A percentile compares a stretch with the other conserved stretches of the same genome.
These are phyloP conservation scores for Stylophora pistillata DNA, from an alignment of 64 coral and sea anemone genomes.

Conservation along the genomic window DNA sequence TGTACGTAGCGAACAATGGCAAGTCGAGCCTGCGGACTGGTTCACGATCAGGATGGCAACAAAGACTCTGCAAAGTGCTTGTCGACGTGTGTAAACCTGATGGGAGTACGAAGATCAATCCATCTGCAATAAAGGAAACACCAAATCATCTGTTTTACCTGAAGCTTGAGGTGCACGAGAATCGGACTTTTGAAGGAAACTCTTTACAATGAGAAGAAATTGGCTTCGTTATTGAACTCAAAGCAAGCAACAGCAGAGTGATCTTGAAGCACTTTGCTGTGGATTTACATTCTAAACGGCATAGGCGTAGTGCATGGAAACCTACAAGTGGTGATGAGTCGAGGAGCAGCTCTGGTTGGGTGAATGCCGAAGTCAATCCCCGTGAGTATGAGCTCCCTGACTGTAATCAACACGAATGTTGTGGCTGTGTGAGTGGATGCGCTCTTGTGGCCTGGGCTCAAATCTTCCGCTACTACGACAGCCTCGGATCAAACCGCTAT, in stretches of 20 bases:
- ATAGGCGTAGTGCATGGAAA: not conserved
- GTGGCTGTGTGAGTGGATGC: constrained; percentile 53
- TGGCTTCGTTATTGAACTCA: constrained; percentile 43
- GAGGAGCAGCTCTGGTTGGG: too few relatives aligned
- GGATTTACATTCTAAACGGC: constrained; percentile 16
- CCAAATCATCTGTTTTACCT: constrained; percentile 40
- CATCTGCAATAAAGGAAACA: constrained; percentile 7
- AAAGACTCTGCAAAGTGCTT: constrained; percentile 31
- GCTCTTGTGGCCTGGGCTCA: constrained; percentile 72
- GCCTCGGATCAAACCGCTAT: constrained; percentile 1
- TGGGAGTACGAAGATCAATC: not conserved
- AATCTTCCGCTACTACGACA: constrained; percentile 70
- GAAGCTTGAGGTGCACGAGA: constrained; percentile 5
- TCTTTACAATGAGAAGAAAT: constrained; percentile 47
- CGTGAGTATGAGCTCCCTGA: constrained; percentile 32
- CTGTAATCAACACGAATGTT: constrained; percentile 51
- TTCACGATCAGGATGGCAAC: not conserved
- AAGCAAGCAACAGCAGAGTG: not conserved
- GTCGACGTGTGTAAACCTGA: not conserved
- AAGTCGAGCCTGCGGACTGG: not conserved
- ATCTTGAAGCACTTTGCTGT: constrained; percentile 51
- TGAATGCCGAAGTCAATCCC: not conserved
- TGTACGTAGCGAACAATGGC: not conserved
- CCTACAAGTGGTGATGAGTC: not conserved
- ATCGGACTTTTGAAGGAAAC: not conserved